phyloP scores from a whole-genome alignment of 2,797 vertebrate genomes.

The Halcyon badia region DNA sequence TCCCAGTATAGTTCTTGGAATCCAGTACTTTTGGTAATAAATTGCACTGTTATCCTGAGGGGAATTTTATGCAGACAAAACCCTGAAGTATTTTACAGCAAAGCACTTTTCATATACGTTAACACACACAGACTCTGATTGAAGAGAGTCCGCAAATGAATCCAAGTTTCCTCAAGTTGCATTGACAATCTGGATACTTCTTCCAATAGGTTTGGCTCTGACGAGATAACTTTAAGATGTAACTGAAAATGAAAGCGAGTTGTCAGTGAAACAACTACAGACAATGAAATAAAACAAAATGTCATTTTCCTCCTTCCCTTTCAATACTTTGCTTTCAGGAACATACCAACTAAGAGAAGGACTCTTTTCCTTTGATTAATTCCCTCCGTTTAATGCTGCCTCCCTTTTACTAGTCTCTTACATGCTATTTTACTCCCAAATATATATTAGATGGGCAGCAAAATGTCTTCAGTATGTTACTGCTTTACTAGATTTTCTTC shows the following conservation, averaged over 20 bases:
- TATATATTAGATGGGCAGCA: background rate
- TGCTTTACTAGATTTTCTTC: background rate
- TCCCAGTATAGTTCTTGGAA: background rate
- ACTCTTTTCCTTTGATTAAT: background rate
- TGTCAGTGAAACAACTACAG: background rate
- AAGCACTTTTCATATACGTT: conserved; percentile 92
- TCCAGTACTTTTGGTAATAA: background rate
- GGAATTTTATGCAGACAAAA: background rate
- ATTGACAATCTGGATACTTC: conserved; percentile 81
- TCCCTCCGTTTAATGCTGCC: background rate
- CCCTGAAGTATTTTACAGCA: conserved; percentile 80
- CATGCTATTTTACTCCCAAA: background rate
- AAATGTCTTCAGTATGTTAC: background rate
- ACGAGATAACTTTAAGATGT: conserved; percentile 87
- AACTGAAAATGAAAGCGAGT: conserved; percentile 82
- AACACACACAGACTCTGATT: conserved; percentile 93
- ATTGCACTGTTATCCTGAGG: background rate
- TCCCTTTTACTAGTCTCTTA: background rate
- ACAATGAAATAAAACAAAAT: background rate
- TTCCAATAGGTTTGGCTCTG: conserved; percentile 84
- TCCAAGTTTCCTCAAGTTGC: conserved; percentile 88
- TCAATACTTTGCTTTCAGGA: background rate
- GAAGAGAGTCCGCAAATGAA: conserved; percentile 85
- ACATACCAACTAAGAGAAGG: background rate
- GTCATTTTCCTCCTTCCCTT: background rate